These are phyloP conservation scores for Acrocephalus kingi DNA, from an alignment of 2,113 vertebrate genomes.

Conservation along the genomic window DNA sequence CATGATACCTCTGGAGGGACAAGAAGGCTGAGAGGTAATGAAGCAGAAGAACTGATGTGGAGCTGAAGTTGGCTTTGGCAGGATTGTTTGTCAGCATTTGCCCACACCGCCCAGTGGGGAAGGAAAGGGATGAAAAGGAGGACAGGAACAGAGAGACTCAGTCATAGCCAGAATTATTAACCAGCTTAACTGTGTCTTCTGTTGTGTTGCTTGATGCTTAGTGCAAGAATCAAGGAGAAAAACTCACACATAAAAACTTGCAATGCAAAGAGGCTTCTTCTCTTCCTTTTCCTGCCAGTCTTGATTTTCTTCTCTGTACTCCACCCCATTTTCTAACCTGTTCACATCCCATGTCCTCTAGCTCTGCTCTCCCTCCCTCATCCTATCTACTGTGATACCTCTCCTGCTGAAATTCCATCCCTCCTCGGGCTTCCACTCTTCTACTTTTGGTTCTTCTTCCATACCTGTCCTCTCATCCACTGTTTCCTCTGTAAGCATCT, in stretches of 20 bases:
- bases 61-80: background rate
- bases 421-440: background rate
- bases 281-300: background rate
- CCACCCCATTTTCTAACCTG: background rate
- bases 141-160: background rate
- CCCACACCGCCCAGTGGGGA: fast-evolving
- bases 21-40: background rate
- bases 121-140: background rate
- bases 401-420: background rate
- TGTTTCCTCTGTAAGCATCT: background rate
- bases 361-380: background rate
- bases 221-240: background rate
- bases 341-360: background rate
- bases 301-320: background rate
- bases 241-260: background rate
- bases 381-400: background rate
- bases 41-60: constrained; percentile 4
- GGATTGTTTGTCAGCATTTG: background rate
- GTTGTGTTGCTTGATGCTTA: background rate
- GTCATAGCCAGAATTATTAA: background rate
- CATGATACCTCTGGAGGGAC: background rate
- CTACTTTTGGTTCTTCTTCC: background rate
- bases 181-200: background rate
- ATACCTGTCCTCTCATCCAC: background rate
- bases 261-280: background rate